These are phyloP conservation scores for Caenorhabditis brenneri DNA, from an alignment of 1,140 invertebrate species.

Conservation along the genomic window DNA sequence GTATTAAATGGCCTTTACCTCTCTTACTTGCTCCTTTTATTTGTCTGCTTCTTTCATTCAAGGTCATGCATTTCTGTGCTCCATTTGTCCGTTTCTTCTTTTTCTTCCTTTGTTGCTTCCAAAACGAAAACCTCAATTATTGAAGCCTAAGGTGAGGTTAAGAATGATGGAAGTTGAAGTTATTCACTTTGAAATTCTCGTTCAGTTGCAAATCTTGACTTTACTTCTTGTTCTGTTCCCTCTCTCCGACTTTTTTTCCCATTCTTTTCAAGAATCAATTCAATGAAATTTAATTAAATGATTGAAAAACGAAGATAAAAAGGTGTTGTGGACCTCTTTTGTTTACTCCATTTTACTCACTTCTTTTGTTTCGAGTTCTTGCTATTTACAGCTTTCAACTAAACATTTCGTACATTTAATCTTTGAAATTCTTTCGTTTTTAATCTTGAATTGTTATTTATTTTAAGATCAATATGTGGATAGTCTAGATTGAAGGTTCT, in stretches of 20 bases:
- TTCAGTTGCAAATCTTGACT: no score
- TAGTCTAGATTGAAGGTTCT: no score
- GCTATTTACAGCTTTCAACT: background rate
- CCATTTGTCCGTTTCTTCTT: constrained; percentile 7
- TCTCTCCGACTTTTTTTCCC: background rate
- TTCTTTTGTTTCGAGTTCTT: background rate
- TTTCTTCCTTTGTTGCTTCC: constrained; percentile 12
- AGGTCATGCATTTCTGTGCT: constrained; percentile 41
- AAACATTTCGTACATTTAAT: no score
- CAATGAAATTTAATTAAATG: constrained; percentile 24
- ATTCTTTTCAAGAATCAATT: background rate
- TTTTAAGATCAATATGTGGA: background rate
- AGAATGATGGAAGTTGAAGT: background rate
- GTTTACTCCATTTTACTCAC: background rate
- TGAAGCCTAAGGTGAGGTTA: constrained; percentile 15
- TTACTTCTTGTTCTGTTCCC: no score
- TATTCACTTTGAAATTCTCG: background rate
- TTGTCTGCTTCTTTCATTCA: constrained; percentile 23
- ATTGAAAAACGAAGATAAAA: constrained; percentile 2
- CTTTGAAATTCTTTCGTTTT: background rate
- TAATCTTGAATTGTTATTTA: background rate
- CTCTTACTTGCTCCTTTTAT: background rate
- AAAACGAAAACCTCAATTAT: constrained; percentile 20
- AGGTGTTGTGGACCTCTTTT: background rate
- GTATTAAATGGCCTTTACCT: constrained; percentile 43